Percentiles rank a stretch among this genome's conserved stretches.
phyloP scores from a whole-genome alignment of 2,113 vertebrate species.

The Mionectes macconnelli region DNA sequence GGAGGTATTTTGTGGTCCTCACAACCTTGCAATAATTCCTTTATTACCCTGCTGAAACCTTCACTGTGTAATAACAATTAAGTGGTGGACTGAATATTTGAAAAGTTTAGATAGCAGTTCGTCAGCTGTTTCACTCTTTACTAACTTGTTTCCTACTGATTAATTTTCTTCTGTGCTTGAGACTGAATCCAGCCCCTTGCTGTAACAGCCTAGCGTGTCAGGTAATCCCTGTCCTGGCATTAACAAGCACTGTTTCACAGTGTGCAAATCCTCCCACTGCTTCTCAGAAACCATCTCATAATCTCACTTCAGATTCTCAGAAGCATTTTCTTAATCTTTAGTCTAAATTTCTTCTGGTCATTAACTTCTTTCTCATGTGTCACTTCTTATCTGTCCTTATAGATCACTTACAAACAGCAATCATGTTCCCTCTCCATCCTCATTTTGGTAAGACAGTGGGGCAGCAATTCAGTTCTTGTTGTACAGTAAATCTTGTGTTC shows the following conservation, averaged over 20 bases:
- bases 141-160: neutral
- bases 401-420: neutral
- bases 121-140: neutral
- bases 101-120: neutral
- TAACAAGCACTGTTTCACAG: neutral
- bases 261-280: neutral
- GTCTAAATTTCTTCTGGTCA: neutral
- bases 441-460: neutral
- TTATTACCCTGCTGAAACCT: neutral
- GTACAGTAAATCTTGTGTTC: neutral
- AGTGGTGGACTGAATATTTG: neutral
- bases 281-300: neutral
- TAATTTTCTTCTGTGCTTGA: neutral
- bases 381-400: neutral
- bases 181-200: neutral
- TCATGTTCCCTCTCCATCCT: neutral
- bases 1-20: neutral
- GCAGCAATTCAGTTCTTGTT: neutral
- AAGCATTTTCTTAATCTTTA: neutral
- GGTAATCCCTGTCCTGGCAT: neutral
- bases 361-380: neutral
- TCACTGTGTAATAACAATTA: neutral
- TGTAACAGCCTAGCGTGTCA: fast-evolving
- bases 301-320: neutral
- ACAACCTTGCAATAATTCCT: neutral